A percentile compares a stretch with the other conserved stretches of the same genome.
These are phyloP conservation scores for Pteropus rufus DNA, from an alignment of 2,797 vertebrate species.

Conservation along the genomic window DNA sequence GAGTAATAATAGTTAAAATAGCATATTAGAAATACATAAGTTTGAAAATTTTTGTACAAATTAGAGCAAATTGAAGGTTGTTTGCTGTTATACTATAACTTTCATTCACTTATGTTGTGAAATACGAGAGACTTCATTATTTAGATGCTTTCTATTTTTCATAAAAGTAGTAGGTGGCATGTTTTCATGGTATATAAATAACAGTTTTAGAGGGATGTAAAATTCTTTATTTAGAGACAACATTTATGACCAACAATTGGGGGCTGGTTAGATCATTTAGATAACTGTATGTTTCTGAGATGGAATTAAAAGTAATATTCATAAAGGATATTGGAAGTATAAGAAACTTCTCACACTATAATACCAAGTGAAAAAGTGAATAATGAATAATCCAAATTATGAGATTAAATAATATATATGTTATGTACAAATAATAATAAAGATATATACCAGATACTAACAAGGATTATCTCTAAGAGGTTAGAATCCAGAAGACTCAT, in stretches of 20 bases:
- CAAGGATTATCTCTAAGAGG: neutral
- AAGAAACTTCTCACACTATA: neutral
- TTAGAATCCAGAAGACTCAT: neutral
- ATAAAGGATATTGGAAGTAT: neutral
- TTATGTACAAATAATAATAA: neutral
- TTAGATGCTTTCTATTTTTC: neutral
- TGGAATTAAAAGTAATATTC: neutral
- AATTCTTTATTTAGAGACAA: neutral
- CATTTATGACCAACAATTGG: neutral
- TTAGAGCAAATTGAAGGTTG: conserved; percentile 6
- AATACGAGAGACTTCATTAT: neutral
- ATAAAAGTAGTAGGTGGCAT: neutral
- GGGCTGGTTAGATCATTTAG: neutral
- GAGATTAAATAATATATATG: neutral
- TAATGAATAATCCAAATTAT: neutral
- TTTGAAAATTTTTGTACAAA: neutral
- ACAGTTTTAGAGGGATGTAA: neutral
- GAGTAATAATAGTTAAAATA: neutral
- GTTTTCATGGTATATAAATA: neutral
- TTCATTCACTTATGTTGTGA: neutral
- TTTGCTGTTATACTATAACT: neutral
- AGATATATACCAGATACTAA: neutral
- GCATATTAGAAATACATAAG: neutral
- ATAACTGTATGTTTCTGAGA: neutral
- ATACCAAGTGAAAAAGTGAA: neutral